Percentiles rank a stretch among this genome's conserved stretches.
phyloP scores from a whole-genome alignment of 2,797 vertebrate species.

The Galago senegalensis region DNA sequence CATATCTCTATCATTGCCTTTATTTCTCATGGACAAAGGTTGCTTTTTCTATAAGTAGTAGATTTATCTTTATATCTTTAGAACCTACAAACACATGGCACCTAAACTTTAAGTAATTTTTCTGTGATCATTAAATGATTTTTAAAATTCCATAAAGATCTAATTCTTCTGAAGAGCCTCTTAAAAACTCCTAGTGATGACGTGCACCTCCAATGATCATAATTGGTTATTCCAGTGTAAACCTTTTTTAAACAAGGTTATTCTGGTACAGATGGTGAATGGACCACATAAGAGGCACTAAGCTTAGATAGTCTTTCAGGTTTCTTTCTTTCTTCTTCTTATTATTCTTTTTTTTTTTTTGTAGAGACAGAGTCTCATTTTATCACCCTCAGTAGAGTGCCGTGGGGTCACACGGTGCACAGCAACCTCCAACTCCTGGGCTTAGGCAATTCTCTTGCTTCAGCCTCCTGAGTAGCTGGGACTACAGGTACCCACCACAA shows the following conservation, averaged over 20 bases:
- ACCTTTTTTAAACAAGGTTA: neutral
- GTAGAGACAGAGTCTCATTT: too few relatives aligned
- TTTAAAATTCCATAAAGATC: neutral
- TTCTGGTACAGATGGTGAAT: neutral
- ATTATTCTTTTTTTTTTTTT: too few relatives aligned
- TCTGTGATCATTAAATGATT: neutral
- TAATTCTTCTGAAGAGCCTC: neutral
- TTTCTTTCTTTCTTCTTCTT: neutral
- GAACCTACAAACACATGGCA: neutral
- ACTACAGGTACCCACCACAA: too few relatives aligned
- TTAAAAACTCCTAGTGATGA: neutral
- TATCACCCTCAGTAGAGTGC: too few relatives aligned
- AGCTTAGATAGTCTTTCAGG: neutral
- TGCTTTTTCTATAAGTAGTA: neutral
- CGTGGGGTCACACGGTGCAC: too few relatives aligned
- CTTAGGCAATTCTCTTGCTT: too few relatives aligned
- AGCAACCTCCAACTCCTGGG: too few relatives aligned
- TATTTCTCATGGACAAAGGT: neutral
- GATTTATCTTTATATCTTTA: neutral
- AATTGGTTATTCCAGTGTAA: neutral
- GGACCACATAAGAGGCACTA: neutral
- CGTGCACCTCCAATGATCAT: neutral
- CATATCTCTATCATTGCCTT: neutral
- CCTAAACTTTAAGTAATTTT: neutral
- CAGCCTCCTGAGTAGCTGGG: too few relatives aligned